phyloP scores from a whole-genome alignment of 2,888 invertebrate genomes.

The Frankliniella intonsa region DNA sequence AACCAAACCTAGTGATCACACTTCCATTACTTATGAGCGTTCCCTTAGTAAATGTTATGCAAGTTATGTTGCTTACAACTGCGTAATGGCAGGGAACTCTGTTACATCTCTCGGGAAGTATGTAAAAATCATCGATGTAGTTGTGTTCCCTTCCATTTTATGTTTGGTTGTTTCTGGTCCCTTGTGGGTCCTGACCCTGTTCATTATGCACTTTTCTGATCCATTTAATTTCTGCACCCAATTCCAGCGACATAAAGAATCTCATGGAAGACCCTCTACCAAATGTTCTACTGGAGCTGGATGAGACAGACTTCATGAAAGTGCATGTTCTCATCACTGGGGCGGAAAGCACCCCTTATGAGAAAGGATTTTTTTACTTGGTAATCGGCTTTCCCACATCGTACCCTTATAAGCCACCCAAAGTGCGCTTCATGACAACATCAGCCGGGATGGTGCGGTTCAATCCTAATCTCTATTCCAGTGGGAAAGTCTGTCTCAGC shows the following conservation, averaged over 20 bases:
- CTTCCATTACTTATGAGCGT: too few species aligned
- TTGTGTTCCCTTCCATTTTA: too few species aligned
- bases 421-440: slow-evolving; percentile 57
- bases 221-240: too few species aligned
- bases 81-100: too few species aligned
- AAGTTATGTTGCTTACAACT: too few species aligned
- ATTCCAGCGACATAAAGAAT: slow-evolving; percentile 51
- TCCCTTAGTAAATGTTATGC: too few species aligned
- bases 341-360: slow-evolving; percentile 58
- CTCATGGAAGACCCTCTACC: slow-evolving; percentile 54
- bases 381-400: slow-evolving; percentile 52
- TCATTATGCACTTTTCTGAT: too few species aligned
- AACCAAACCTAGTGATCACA: too few species aligned
- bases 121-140: too few species aligned
- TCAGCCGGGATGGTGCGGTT: slow-evolving; percentile 56
- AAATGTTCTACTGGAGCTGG: slow-evolving; percentile 54
- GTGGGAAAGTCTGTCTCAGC: slow-evolving; percentile 56
- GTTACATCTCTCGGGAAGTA: too few species aligned
- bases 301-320: slow-evolving; percentile 51
- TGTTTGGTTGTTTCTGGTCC: too few species aligned
- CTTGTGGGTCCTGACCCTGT: too few species aligned
- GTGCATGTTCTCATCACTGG: slow-evolving; percentile 56
- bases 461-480: slow-evolving; percentile 59
- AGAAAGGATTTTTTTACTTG: slow-evolving; percentile 53
- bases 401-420: slow-evolving; percentile 55